These are phyloP conservation scores for Pachyramphus minor DNA, from an alignment of 2,113 vertebrate species.

Conservation along the genomic window DNA sequence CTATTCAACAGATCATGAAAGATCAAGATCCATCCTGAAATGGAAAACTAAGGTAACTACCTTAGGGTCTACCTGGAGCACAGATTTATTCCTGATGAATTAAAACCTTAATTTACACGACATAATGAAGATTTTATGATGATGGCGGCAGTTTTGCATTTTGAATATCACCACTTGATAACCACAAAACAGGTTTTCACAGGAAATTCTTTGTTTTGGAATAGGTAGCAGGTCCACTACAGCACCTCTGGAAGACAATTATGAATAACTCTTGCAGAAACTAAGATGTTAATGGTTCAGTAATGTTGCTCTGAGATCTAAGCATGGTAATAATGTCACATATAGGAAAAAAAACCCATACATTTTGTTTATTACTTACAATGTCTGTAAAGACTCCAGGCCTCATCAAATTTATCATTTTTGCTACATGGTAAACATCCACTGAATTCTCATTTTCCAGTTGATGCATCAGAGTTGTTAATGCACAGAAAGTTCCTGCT, in stretches of 20 bases:
- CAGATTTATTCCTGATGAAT: neutral
- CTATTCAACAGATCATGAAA: neutral
- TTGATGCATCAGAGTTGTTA: slow-evolving; percentile 85
- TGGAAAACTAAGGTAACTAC: neutral
- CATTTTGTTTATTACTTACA: slow-evolving; percentile 72
- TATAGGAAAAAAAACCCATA: neutral
- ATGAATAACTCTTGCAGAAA: neutral
- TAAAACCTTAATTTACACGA: neutral
- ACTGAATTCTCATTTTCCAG: slow-evolving; percentile 85
- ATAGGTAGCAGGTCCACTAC: neutral
- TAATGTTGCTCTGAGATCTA: neutral
- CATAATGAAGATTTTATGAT: neutral
- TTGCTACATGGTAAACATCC: slow-evolving; percentile 91
- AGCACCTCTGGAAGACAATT: neutral
- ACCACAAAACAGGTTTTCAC: neutral
- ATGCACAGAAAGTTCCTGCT: slow-evolving; percentile 90
- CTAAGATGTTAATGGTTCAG: neutral
- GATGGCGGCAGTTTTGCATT: neutral
- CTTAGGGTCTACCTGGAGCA: neutral
- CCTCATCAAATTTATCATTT: slow-evolving; percentile 92
- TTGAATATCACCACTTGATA: neutral
- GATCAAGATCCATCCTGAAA: neutral
- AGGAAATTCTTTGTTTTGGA: neutral
- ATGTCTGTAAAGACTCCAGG: slow-evolving; percentile 88
- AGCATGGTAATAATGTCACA: neutral